Conservation (phyloP, 2,888 invertebrate genomes). For the Troides helena region DNA sequence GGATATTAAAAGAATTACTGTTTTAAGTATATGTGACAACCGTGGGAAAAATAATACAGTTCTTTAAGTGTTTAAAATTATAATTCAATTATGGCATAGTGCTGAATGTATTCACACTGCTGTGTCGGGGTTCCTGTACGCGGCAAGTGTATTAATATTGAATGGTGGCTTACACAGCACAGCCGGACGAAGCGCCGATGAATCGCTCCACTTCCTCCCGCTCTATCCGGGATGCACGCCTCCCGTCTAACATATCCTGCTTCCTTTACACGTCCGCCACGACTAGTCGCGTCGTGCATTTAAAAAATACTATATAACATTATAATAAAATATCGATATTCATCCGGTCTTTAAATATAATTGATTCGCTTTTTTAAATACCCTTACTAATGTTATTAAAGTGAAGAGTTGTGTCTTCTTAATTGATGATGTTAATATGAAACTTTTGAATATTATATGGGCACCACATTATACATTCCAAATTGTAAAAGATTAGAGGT, state of each 20-base stretch:
- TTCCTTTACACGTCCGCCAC: constrained; percentile 39
- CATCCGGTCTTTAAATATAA: too few relatives aligned
- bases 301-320: background rate
- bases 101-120: constrained; percentile 8
- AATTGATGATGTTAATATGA: too few relatives aligned
- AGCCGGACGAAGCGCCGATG: constrained; percentile 36
- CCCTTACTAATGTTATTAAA: too few relatives aligned
- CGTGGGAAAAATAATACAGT: background rate
- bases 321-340: too few relatives aligned
- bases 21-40: too few relatives aligned
- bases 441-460: too few relatives aligned
- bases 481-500: too few relatives aligned
- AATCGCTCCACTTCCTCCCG: constrained; percentile 50
- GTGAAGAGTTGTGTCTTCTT: too few relatives aligned
- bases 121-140: constrained; percentile 9
- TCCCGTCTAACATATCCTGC: constrained; percentile 52
- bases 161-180: constrained; percentile 30
- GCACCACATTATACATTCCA: too few relatives aligned
- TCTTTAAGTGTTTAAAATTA: background rate
- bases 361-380: too few relatives aligned
- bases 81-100: background rate
- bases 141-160: constrained; percentile 37
- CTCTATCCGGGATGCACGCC: constrained; percentile 59
- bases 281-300: background rate
- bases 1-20: too few relatives aligned